A percentile compares a stretch with the other conserved stretches of the same genome.
Evolutionary conservation across 2,888 invertebrate genomes (phyloP).

Genomic region (Pandemis corylana): DNA sequence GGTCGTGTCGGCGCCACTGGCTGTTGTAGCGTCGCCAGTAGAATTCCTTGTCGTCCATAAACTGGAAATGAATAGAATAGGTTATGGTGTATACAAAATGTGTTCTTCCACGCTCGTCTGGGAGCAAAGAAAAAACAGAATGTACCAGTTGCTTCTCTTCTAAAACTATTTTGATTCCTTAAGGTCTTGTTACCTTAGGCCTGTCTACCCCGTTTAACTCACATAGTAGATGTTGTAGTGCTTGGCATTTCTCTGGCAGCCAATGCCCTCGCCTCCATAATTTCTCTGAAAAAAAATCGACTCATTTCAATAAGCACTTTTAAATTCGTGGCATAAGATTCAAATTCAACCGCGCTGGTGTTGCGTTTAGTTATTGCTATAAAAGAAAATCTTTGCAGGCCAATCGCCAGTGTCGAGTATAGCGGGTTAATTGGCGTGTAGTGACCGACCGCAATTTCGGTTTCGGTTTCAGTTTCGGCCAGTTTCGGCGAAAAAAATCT

Average conservation of each 20-base stretch:
- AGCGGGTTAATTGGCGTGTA: too few species aligned
- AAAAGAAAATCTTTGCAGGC: neutral
- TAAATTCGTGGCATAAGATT: neutral
- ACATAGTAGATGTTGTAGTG: neutral
- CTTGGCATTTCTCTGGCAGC: constrained; percentile 6
- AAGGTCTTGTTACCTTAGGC: neutral
- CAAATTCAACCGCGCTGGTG: neutral
- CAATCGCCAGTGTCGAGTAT: too few species aligned
- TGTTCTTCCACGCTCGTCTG: too few species aligned
- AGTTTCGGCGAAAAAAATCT: too few species aligned
- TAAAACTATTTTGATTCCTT: too few species aligned
- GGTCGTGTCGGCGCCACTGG: too few species aligned
- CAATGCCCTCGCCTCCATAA: constrained; percentile 7
- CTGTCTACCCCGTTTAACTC: neutral
- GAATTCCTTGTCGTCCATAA: neutral
- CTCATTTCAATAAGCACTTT: neutral
- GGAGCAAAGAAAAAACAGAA: too few species aligned
- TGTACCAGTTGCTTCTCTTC: too few species aligned
- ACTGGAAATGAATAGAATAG: neutral
- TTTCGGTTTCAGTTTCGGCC: too few species aligned
- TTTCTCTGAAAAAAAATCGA: constrained; percentile 2
- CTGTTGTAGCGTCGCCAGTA: neutral
- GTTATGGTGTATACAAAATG: too few species aligned
- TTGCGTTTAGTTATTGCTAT: constrained; percentile 3
- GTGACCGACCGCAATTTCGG: too few species aligned